Percentiles rank a stretch among this genome's conserved stretches.
phyloP scores from a whole-genome alignment of 2,888 invertebrate genomes.

The Clostera curtula region DNA sequence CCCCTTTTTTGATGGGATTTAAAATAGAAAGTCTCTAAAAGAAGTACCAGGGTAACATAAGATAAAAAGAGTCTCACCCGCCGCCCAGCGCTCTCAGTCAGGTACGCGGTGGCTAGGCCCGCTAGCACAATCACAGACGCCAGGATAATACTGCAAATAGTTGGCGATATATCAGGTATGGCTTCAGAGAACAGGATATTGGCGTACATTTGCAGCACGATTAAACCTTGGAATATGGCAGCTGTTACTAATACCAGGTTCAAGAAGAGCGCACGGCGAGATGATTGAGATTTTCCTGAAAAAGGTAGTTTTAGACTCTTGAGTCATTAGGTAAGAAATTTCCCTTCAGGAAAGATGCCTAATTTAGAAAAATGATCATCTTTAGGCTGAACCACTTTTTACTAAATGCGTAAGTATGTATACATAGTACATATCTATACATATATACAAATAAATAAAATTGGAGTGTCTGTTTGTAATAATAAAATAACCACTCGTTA shows the following conservation, averaged over 20 bases:
- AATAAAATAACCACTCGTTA: too few species aligned
- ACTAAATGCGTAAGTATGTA: too few species aligned
- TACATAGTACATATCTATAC: too few species aligned
- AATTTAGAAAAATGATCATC: too few species aligned
- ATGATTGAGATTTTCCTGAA: conserved; percentile 43
- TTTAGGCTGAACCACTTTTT: too few species aligned
- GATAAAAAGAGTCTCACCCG: conserved; percentile 31
- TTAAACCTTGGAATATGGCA: conserved; percentile 47
- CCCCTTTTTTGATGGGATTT: too few species aligned
- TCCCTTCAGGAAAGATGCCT: too few species aligned
- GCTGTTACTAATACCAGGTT: conserved; percentile 30
- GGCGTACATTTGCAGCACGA: conserved; percentile 51
- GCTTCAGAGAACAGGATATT: conserved; percentile 45
- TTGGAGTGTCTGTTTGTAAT: too few species aligned
- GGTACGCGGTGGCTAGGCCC: conserved; percentile 39
- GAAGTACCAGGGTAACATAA: conserved; percentile 16
- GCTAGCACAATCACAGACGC: conserved; percentile 31
- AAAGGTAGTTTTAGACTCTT: too few species aligned
- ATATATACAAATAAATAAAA: too few species aligned
- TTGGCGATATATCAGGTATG: conserved; percentile 40
- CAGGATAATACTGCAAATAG: conserved; percentile 37
- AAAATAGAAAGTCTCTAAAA: not conserved
- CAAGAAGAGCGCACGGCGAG: conserved; percentile 35
- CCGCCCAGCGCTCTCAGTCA: conserved; percentile 44
- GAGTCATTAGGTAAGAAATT: too few species aligned